Conservation (phyloP, 2,113 vertebrate species). For the Rhabdornis inornatus region DNA sequence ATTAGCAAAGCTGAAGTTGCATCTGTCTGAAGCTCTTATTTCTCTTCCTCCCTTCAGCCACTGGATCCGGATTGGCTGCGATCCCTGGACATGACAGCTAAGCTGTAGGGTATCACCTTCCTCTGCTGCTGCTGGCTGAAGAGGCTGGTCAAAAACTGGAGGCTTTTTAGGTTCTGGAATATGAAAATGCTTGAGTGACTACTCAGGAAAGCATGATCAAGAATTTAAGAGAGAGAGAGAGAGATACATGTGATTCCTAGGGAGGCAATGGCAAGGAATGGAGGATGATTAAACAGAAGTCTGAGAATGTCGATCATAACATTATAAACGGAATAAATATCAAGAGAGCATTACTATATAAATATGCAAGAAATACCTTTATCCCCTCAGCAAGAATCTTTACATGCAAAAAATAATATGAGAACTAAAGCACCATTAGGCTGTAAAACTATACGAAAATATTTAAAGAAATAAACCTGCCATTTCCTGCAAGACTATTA, state of each 20-base stretch:
- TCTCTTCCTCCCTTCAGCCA: constrained; percentile 94
- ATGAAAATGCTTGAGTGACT: constrained; percentile 40
- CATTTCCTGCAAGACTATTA: not conserved
- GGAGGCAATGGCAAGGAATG: not conserved
- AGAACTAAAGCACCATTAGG: not conserved
- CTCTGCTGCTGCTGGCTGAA: constrained; percentile 77
- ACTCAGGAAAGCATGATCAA: not conserved
- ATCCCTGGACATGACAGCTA: constrained; percentile 86
- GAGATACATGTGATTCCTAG: not conserved
- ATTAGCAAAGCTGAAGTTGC: constrained; percentile 83
- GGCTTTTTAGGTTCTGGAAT: constrained; percentile 86
- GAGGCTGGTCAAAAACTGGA: constrained; percentile 88
- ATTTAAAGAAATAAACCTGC: not conserved
- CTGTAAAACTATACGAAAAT: not conserved
- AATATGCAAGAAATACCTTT: not conserved
- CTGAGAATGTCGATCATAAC: not conserved
- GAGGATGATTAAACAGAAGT: not conserved
- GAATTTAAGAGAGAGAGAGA: not conserved
- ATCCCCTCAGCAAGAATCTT: not conserved
- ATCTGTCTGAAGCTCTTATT: constrained; percentile 81
- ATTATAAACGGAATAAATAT: not conserved
- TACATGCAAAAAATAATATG: not conserved
- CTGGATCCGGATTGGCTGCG: constrained; percentile 87
- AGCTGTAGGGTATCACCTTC: constrained; percentile 86
- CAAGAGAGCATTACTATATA: not conserved